Evolutionary conservation across 2,113 vertebrate species (phyloP).

Genomic region (Mesitornis unicolor): DNA sequence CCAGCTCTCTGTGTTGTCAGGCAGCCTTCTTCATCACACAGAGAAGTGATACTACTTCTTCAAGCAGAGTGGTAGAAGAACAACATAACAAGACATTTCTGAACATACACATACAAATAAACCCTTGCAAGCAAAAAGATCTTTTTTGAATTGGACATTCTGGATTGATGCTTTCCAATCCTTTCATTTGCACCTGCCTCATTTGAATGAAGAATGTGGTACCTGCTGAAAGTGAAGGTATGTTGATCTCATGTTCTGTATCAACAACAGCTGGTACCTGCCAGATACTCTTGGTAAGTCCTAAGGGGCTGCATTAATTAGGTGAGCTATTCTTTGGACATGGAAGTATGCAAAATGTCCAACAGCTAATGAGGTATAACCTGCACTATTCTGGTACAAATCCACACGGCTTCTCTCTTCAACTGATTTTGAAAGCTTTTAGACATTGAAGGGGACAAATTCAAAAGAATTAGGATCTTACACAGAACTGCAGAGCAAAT

Average conservation of each 20-base stretch:
- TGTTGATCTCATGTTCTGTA: background rate
- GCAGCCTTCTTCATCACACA: background rate
- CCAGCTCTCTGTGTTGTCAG: background rate
- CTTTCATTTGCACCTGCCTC: background rate
- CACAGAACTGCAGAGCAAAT: background rate
- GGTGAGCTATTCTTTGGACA: background rate
- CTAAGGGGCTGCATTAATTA: background rate
- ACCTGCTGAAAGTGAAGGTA: background rate
- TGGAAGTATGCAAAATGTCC: background rate
- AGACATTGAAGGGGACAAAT: background rate
- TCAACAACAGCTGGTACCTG: slow-evolving; percentile 23
- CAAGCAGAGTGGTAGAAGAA: background rate
- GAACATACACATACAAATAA: background rate
- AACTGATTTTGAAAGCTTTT: background rate
- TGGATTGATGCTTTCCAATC: background rate
- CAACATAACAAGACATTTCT: background rate
- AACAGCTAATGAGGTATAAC: background rate
- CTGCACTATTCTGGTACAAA: background rate
- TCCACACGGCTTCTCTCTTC: background rate
- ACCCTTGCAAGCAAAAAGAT: background rate
- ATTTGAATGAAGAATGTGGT: background rate
- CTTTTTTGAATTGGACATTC: background rate
- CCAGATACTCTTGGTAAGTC: background rate
- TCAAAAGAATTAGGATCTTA: background rate
- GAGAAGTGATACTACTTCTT: background rate